Evolutionary conservation across 2,888 invertebrate genomes (phyloP).

Genomic region (Diarsia rubi): DNA sequence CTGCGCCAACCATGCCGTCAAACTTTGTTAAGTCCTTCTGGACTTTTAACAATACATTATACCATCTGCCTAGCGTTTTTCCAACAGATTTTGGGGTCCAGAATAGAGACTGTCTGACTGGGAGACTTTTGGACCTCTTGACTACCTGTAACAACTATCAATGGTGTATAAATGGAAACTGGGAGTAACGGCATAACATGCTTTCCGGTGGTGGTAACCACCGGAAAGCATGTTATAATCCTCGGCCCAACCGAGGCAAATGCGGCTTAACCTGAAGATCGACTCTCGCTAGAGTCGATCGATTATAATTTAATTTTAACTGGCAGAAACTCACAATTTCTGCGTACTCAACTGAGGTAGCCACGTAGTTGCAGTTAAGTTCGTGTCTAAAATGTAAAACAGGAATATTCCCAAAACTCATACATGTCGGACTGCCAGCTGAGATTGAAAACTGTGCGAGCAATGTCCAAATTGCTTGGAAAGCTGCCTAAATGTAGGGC

Average conservation of each 20-base stretch:
- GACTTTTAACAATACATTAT: too few relatives aligned
- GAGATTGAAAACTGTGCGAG: constrained; percentile 19
- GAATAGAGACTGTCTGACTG: too few relatives aligned
- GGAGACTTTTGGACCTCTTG: too few relatives aligned
- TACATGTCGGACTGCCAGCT: neutral
- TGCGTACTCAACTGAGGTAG: neutral
- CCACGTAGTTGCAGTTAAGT: neutral
- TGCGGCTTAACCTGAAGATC: neutral
- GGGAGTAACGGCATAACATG: neutral
- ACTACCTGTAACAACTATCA: neutral
- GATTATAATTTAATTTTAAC: neutral
- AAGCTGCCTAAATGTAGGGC: constrained; percentile 4
- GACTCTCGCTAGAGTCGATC: too few relatives aligned
- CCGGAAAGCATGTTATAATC: too few relatives aligned
- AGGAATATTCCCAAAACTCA: constrained; percentile 12
- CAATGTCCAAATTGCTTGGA: constrained; percentile 35
- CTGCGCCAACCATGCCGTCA: too few relatives aligned
- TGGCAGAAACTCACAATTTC: neutral
- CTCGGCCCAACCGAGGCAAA: neutral
- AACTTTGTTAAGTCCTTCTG: too few relatives aligned
- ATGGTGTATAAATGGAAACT: neutral
- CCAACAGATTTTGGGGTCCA: too few relatives aligned
- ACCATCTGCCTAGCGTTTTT: too few relatives aligned
- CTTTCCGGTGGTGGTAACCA: neutral
- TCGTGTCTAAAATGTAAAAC: neutral